Percentiles rank a stretch among this genome's conserved stretches.
These are phyloP conservation scores for Gallinago nigripennis DNA, from an alignment of 2,797 vertebrate genomes.

Conservation along the genomic window DNA sequence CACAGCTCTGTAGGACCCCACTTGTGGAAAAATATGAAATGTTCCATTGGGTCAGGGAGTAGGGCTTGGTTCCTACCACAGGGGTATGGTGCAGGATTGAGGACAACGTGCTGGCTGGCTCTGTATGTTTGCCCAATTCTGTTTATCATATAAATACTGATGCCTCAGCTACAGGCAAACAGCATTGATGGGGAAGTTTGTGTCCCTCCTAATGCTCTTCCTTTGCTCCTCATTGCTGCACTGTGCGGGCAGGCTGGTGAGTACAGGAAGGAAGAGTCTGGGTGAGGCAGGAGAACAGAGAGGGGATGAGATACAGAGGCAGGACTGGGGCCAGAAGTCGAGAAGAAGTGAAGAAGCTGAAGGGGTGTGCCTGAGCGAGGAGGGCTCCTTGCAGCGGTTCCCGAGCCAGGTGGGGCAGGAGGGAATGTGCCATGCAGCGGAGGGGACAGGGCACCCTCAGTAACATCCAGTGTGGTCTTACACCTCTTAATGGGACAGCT, in stretches of 20 bases:
- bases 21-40: not conserved
- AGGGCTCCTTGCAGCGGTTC: not conserved
- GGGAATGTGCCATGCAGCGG: not conserved
- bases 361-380: not conserved
- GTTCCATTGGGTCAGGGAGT: not conserved
- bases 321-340: not conserved
- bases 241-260: not conserved
- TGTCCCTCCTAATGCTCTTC: not conserved
- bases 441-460: not conserved
- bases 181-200: not conserved
- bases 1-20: conserved; percentile 3
- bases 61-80: not conserved
- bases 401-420: not conserved
- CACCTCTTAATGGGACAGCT: not conserved
- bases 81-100: not conserved
- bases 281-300: not conserved
- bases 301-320: not conserved
- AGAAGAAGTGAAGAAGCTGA: not conserved
- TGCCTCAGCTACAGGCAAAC: conserved; percentile 8
- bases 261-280: not conserved
- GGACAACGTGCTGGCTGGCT: not conserved
- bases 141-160: not conserved
- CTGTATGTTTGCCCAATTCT: not conserved
- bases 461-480: not conserved
- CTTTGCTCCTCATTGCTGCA: not conserved